Evolutionary conservation across 1,140 invertebrate species (phyloP).

Genomic region (Acyrthosiphon pisum): DNA sequence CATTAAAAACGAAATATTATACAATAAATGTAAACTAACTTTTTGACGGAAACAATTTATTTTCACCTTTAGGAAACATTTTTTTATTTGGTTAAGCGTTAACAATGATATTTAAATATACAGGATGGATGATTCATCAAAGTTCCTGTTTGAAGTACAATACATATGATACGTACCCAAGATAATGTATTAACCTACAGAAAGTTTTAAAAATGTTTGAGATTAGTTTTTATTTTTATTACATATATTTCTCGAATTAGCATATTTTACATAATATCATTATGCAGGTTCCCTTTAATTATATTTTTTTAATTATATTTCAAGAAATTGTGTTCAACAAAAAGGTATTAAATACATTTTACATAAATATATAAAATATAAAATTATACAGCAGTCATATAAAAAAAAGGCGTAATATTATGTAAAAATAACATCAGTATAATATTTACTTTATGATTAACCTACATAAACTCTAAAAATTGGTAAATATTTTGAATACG

Average conservation of each 20-base stretch:
- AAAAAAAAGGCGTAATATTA: not conserved
- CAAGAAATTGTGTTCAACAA: not conserved
- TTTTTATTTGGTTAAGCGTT: not conserved
- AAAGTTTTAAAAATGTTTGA: conserved; percentile 8
- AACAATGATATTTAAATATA: conserved; percentile 3
- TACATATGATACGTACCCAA: not conserved
- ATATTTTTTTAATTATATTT: not conserved
- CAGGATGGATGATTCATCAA: not conserved
- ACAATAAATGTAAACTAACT: conserved; percentile 16
- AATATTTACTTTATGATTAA: not conserved
- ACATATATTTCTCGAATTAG: not conserved
- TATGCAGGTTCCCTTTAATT: not conserved
- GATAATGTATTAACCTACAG: not conserved
- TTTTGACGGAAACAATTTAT: conserved; percentile 23
- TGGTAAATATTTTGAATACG: not conserved
- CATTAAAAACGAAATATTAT: not conserved
- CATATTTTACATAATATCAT: not conserved
- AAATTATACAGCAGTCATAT: not conserved
- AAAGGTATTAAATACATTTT: not conserved
- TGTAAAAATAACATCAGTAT: not conserved
- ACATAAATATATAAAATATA: not conserved
- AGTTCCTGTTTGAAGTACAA: not conserved
- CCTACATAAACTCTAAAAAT: not conserved
- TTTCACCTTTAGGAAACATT: not conserved
- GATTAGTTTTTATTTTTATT: not conserved